Conservation (phyloP, 2,888 invertebrate genomes). For the Cryptocephalus moraei region DNA sequence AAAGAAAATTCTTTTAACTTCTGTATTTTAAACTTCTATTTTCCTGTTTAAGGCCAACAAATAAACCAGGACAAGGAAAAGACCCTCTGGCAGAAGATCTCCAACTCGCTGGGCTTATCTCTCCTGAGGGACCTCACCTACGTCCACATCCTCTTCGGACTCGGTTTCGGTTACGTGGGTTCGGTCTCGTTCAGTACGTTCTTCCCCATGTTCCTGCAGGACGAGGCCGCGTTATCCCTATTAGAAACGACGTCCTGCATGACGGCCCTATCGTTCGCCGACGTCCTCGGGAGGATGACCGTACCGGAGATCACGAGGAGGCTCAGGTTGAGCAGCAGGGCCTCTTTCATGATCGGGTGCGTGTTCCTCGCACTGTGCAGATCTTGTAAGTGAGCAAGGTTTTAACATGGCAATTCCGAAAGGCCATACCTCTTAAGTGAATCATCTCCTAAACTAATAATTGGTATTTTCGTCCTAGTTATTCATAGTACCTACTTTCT, state of each 20-base stretch:
- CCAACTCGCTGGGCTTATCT: conserved; percentile 50
- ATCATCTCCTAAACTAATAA: too few relatives aligned
- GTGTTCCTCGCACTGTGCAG: conserved; percentile 46
- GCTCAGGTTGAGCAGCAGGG: conserved; percentile 49
- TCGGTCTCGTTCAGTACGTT: conserved; percentile 62
- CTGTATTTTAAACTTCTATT: too few relatives aligned
- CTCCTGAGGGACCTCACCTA: conserved; percentile 52
- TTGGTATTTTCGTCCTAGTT: too few relatives aligned
- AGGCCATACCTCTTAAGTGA: too few relatives aligned
- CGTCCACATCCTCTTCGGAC: conserved; percentile 55
- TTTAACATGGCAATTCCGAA: too few relatives aligned
- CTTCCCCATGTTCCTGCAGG: conserved; percentile 56
- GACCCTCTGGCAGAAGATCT: conserved; percentile 24
- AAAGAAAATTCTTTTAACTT: too few relatives aligned
- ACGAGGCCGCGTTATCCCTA: conserved; percentile 33
- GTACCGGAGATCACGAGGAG: conserved; percentile 54
- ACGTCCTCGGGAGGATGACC: conserved; percentile 54
- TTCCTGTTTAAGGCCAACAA: too few relatives aligned
- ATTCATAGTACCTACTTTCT: too few relatives aligned
- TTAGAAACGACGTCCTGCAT: conserved; percentile 55
- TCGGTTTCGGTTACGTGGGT: conserved; percentile 56
- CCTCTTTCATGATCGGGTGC: conserved; percentile 53
- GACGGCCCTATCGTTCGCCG: conserved; percentile 59
- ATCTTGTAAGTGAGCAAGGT: conserved; percentile 41
- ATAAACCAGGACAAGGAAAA: conserved; percentile 6